Percentiles rank a stretch among this genome's conserved stretches.
Conservation (phyloP, 2,113 vertebrate genomes). For the Sinocyclocheilus grahami region DNA sequence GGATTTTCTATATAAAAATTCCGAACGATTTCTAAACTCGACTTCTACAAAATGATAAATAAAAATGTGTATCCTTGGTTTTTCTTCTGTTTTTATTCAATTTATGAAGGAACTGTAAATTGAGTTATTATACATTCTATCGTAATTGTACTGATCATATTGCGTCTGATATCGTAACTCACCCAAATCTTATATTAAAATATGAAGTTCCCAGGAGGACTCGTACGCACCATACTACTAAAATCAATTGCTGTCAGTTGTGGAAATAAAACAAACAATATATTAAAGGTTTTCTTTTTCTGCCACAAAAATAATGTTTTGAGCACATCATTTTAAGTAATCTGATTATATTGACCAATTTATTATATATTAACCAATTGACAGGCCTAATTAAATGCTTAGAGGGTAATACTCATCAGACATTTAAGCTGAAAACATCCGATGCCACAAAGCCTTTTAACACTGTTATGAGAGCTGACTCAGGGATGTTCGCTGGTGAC, state of each 20-base stretch:
- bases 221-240: no score
- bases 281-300: not conserved
- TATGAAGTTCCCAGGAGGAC: no score
- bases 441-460: not conserved
- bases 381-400: not conserved
- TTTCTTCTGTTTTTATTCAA: no score
- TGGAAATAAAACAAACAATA: not conserved
- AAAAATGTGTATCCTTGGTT: no score
- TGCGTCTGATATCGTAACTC: no score
- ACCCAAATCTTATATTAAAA: no score
- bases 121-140: no score
- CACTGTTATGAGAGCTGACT: not conserved
- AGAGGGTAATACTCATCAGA: not conserved
- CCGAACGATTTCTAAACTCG: no score
- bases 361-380: not conserved
- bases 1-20: no score
- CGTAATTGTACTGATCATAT: no score
- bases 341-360: not conserved
- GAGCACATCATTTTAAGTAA: not conserved
- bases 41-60: no score
- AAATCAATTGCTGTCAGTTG: not conserved
- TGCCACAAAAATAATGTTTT: not conserved
- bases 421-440: not conserved
- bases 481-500: slow-evolving; percentile 8
- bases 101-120: no score